Evolutionary conservation across 2,113 vertebrate genomes (phyloP).

Genomic region (Agelaius tricolor): DNA sequence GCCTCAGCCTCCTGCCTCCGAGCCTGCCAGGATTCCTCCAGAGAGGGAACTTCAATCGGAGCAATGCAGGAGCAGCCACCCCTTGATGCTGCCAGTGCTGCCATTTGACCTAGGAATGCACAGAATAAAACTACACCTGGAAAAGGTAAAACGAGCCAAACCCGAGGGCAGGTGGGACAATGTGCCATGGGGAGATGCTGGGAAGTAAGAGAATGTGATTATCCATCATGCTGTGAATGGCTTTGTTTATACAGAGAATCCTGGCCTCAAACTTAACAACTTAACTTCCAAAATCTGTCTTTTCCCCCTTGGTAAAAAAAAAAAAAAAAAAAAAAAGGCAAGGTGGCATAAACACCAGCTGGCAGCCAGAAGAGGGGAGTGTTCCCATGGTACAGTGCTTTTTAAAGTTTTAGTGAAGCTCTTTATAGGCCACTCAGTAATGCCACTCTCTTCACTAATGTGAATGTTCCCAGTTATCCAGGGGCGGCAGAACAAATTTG

Average conservation of each 20-base stretch:
- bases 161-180: neutral
- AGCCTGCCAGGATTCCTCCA: fast-evolving
- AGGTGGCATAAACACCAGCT: neutral
- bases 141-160: neutral
- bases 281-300: neutral
- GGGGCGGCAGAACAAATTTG: neutral
- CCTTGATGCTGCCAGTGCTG: neutral
- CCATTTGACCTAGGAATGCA: neutral
- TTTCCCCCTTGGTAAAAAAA: neutral
- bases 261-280: neutral
- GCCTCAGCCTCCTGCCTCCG: fast-evolving
- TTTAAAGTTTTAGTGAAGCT: neutral
- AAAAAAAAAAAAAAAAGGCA: neutral
- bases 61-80: neutral
- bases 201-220: neutral
- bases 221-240: fast-evolving
- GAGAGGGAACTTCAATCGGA: neutral
- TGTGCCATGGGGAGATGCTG: neutral
- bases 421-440: neutral
- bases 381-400: neutral
- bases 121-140: neutral
- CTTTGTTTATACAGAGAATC: neutral
- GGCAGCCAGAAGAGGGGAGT: neutral
- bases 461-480: neutral
- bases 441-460: neutral